Evolutionary conservation across 2,113 vertebrate genomes (phyloP), one percentile per base, ranked within the genome.

Genomic region (Triplophysa dalaica): DNA sequence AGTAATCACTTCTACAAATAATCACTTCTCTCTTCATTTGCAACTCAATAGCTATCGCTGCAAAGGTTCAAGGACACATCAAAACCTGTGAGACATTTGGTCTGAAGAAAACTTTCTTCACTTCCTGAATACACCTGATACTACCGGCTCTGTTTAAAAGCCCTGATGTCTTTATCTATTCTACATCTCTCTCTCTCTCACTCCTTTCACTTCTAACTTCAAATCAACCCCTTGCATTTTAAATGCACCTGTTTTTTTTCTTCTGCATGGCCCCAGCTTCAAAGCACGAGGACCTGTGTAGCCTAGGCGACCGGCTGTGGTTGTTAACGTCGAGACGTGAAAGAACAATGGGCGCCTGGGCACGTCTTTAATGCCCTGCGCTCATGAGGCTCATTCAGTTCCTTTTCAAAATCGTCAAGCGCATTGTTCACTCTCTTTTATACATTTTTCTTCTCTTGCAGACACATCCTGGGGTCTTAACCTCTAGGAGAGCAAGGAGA

Each of bases 371-470:
- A 74, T 4, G 29, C 21, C 22, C 22, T 4, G 60, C 29, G 22
- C 63, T 64, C 69, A 29, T 17, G 54, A 56, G 61, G 48, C 75
- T 62, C 68, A 41, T 66, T 75, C 70, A 48, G 70, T 58, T 81
- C 21, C 50, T 66, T 77, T 70, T 66, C 70, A 81, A 60, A 68
- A 83, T 75, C 69, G 68, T 77, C 77, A 78, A 33, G 19, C 21
- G 2, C 54, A 84, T 86, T 82, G 80, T 84, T 77, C 66, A 76
- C 66, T 77, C 33, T 17, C 69, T 83, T 80, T 78, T 77, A 74
- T 83, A 26, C 2, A 75, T 56, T 70, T 38, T 43, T 33, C n/a
- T 58, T 56, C 74, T 65, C 70, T 75, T 60, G 64, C 70, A 67
- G 45, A 54, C 69, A 74, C 64, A 70, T 75, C 50, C 56, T 63